These are phyloP conservation scores for Oryzias curvinotus DNA, from an alignment of 2,113 vertebrate genomes.

Conservation along the genomic window DNA sequence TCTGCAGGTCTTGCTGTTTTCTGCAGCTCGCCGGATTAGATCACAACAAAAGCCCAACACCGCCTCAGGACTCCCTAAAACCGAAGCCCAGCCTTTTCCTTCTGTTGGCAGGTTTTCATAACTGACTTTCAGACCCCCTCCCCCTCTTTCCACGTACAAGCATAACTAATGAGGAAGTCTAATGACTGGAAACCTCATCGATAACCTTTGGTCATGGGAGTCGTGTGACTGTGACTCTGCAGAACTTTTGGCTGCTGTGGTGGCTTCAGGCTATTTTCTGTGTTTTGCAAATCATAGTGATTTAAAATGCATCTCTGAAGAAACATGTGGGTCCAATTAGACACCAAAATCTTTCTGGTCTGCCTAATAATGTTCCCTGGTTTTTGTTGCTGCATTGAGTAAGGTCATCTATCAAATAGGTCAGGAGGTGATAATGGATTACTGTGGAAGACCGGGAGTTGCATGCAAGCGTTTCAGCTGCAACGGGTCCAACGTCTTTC, in stretches of 20 bases:
- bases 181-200: slow-evolving; percentile 25
- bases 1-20: slow-evolving; percentile 22
- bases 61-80: too few species aligned
- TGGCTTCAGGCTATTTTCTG: too few species aligned
- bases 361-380: too few species aligned
- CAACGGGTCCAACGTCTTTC: slow-evolving; percentile 12
- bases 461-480: slow-evolving; percentile 3
- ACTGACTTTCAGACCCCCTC: not conserved
- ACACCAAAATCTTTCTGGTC: too few species aligned
- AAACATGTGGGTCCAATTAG: too few species aligned
- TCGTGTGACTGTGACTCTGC: slow-evolving; percentile 15
- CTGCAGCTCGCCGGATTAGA: slow-evolving; percentile 5
- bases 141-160: not conserved
- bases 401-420: too few species aligned
- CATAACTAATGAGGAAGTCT: slow-evolving; percentile 23
- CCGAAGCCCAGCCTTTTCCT: not conserved
- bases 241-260: too few species aligned
- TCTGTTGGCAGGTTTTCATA: not conserved
- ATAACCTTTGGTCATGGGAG: slow-evolving; percentile 35
- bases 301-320: too few species aligned
- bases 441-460: not conserved
- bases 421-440: slow-evolving; percentile 18
- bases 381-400: too few species aligned
- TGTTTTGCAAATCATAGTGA: too few species aligned
- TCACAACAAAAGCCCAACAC: too few species aligned